Conservation (phyloP, 2,113 vertebrate genomes). For the Hoplias malabaricus region DNA sequence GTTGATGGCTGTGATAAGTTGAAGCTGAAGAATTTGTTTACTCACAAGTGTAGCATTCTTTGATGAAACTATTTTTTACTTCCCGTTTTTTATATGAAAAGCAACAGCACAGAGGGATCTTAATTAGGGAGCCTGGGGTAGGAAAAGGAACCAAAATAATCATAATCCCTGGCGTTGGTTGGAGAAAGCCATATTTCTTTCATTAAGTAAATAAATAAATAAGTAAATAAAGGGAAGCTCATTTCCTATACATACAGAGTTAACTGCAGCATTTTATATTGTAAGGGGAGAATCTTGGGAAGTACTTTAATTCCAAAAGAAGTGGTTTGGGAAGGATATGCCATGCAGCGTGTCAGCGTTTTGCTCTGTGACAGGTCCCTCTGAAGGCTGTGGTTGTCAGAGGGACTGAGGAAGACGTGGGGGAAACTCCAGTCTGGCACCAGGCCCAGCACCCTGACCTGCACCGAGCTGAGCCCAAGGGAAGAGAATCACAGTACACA, state of each 20-base stretch:
- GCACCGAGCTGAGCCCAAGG: neutral
- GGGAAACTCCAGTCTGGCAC: neutral
- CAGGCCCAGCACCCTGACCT: slow-evolving; percentile 1
- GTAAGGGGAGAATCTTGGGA: slow-evolving; percentile 18
- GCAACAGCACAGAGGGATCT: slow-evolving; percentile 22
- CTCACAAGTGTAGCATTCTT: slow-evolving; percentile 16
- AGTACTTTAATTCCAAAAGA: neutral
- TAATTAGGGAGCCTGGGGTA: slow-evolving; percentile 33
- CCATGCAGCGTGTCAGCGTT: slow-evolving; percentile 32
- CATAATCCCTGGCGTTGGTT: slow-evolving; percentile 33
- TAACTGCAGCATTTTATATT: slow-evolving; percentile 23
- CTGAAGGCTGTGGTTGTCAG: slow-evolving; percentile 35
- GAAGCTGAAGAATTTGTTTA: slow-evolving; percentile 22
- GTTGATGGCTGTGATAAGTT: neutral
- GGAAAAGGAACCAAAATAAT: slow-evolving; percentile 25
- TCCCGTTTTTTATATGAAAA: neutral
- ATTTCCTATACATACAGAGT: slow-evolving; percentile 22
- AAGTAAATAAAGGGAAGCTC: neutral
- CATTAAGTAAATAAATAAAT: slow-evolving; percentile 14
- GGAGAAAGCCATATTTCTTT: slow-evolving; percentile 9
- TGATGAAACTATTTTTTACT: neutral
- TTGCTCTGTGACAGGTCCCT: slow-evolving; percentile 35
- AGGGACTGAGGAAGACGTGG: slow-evolving; percentile 3
- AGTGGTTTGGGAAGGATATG: slow-evolving; percentile 13
- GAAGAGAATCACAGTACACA: neutral